Evolutionary conservation across 2,888 invertebrate genomes (phyloP).

Genomic region (Drosophila pseudotakahashii): DNA sequence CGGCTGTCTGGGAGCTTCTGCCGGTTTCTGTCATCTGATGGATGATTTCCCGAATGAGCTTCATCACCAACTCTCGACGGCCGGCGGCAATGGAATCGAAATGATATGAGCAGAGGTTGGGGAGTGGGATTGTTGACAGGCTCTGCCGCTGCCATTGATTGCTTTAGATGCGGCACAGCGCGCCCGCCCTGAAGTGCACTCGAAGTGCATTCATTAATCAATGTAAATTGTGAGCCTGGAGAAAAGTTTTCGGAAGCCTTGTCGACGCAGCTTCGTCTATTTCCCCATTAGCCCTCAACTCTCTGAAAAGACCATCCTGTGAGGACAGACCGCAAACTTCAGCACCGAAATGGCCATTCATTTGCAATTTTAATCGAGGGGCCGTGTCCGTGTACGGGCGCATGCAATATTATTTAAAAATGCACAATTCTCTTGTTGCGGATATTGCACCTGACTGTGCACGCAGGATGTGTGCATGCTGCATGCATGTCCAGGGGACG

Average conservation of each 20-base stretch:
- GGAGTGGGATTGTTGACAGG: conserved; percentile 14
- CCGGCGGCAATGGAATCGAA: conserved; percentile 3
- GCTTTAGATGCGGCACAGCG: conserved; percentile 15
- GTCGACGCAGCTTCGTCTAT: background rate
- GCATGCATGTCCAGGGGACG: conserved; percentile 27
- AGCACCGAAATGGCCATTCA: conserved; percentile 31
- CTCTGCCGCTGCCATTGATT: conserved; percentile 9
- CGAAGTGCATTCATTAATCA: conserved; percentile 31
- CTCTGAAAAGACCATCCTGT: background rate
- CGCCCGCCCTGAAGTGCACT: conserved; percentile 5
- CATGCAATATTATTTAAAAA: conserved; percentile 60
- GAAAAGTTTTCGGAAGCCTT: conserved; percentile 2
- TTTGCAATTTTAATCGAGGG: conserved; percentile 21
- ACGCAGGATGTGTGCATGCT: conserved; percentile 29
- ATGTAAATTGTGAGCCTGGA: conserved; percentile 16
- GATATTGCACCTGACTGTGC: conserved; percentile 44
- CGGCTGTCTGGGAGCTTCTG: conserved; percentile 8
- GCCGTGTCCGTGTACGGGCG: background rate
- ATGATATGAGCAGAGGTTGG: background rate
- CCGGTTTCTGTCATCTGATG: conserved; percentile 39
- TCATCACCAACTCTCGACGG: conserved; percentile 16
- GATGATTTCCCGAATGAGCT: conserved; percentile 42
- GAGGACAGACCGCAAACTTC: conserved; percentile 20
- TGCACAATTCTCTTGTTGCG: conserved; percentile 53
- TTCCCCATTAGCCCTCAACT: background rate